Evolutionary conservation across 64 coral and sea anemone species (phyloP).

Genomic region (Pocillopora verrucosa): DNA sequence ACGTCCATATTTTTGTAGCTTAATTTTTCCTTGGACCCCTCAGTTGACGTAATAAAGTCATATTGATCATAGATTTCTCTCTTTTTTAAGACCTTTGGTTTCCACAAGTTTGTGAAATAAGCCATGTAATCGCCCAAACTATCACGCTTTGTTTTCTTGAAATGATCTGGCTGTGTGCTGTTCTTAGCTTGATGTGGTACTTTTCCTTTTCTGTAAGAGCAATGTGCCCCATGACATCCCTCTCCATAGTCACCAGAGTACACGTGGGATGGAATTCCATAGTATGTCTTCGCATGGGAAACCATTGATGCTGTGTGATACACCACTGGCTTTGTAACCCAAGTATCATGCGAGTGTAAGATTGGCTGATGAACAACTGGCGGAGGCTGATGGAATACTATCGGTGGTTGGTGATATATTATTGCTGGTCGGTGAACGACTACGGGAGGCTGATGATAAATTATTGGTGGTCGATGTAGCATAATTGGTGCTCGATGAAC

Average conservation of each 20-base stretch:
- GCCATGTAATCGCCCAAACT: conserved; percentile 70
- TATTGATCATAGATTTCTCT: conserved; percentile 52
- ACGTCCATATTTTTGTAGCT: conserved; percentile 52
- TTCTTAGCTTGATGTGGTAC: conserved; percentile 46
- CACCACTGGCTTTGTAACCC: conserved; percentile 68
- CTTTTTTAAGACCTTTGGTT: conserved; percentile 44
- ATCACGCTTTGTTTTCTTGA: conserved; percentile 65
- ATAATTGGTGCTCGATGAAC: conserved; percentile 94
- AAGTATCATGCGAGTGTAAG: conserved; percentile 88
- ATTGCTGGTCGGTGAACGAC: conserved; percentile 95
- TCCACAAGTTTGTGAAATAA: conserved; percentile 64
- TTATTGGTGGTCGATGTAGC: conserved; percentile 89
- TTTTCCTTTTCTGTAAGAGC: conserved; percentile 68
- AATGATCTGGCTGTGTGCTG: background rate
- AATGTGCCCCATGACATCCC: conserved; percentile 37
- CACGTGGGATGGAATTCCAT: conserved; percentile 75
- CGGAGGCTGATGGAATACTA: conserved; percentile 96
- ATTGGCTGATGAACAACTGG: conserved; percentile 93
- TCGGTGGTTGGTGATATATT: conserved; percentile 90
- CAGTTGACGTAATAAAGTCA: conserved; percentile 56
- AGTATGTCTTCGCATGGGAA: conserved; percentile 66
- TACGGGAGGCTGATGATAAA: conserved; percentile 96
- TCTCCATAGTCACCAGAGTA: conserved; percentile 38
- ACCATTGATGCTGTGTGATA: conserved; percentile 62
- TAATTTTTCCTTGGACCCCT: conserved; percentile 54